Evolutionary conservation across 2,888 invertebrate species (phyloP).

Genomic region (Pristionchus mayeri): DNA sequence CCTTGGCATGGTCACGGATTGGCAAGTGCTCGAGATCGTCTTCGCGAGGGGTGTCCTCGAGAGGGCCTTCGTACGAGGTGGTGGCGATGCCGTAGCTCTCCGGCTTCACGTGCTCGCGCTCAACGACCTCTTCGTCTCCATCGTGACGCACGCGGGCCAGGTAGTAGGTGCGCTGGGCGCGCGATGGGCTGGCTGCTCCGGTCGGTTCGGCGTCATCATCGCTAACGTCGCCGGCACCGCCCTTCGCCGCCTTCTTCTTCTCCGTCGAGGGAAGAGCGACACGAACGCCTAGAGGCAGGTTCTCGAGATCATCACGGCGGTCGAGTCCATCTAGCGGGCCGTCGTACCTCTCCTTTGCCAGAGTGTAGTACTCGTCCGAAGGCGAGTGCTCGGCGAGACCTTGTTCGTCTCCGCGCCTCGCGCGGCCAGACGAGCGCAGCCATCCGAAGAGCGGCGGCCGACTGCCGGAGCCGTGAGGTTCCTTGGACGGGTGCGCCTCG

Average conservation of each 20-base stretch:
- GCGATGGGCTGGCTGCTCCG: constrained; percentile 33
- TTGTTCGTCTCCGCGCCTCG: constrained; percentile 6
- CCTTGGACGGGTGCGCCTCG: constrained; percentile 16
- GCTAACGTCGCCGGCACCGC: neutral
- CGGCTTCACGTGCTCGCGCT: constrained; percentile 28
- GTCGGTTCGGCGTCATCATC: neutral
- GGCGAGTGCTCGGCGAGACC: neutral
- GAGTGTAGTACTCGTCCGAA: constrained; percentile 36
- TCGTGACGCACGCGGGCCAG: constrained; percentile 9
- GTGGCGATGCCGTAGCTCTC: constrained; percentile 18
- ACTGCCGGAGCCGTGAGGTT: neutral
- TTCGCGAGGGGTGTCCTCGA: constrained; percentile 42
- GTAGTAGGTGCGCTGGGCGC: constrained; percentile 26
- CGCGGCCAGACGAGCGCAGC: constrained; percentile 28
- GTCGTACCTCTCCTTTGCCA: constrained; percentile 11
- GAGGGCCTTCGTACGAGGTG: constrained; percentile 27
- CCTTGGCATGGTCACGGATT: constrained; percentile 18
- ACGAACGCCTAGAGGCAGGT: constrained; percentile 23
- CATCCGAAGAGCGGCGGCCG: constrained; percentile 41
- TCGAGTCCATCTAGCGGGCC: constrained; percentile 39
- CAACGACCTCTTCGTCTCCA: constrained; percentile 35
- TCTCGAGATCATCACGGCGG: constrained; percentile 40
- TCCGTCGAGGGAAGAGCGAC: constrained; percentile 18
- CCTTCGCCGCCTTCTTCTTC: neutral
- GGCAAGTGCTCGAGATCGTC: constrained; percentile 42